Conservation (phyloP, 2,113 vertebrate species). For the Tachysurus vachellii region DNA sequence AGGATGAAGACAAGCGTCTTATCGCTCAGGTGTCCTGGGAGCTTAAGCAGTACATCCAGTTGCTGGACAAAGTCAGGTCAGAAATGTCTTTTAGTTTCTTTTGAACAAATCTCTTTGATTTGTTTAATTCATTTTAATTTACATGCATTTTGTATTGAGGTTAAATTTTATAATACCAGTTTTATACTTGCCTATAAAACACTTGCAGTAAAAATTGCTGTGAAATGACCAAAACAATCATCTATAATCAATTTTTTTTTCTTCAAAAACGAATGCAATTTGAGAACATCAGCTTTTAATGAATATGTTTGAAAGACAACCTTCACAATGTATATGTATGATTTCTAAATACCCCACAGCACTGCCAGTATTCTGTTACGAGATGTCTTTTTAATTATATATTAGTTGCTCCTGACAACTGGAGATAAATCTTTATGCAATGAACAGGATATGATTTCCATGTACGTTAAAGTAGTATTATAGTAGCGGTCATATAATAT, state of each 20-base stretch:
- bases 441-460: neutral
- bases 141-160: neutral
- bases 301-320: neutral
- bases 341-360: neutral
- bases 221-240: neutral
- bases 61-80: slow-evolving; percentile 86
- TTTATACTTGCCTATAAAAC: neutral
- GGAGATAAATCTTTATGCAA: neutral
- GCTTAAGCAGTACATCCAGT: slow-evolving; percentile 84
- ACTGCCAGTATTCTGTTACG: neutral
- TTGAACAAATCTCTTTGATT: neutral
- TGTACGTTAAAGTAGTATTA: neutral
- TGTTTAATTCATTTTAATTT: neutral
- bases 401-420: neutral
- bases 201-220: neutral
- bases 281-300: neutral
- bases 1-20: slow-evolving; percentile 80
- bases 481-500: neutral
- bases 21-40: slow-evolving; percentile 84
- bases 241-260: neutral
- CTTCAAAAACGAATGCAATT: neutral
- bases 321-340: neutral
- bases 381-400: neutral
- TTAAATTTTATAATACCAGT: too few relatives aligned
- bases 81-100: slow-evolving; percentile 14